A percentile compares a stretch with the other conserved stretches of the same genome.
Conservation (phyloP, 2,113 vertebrate genomes). For the Promerops cafer region DNA sequence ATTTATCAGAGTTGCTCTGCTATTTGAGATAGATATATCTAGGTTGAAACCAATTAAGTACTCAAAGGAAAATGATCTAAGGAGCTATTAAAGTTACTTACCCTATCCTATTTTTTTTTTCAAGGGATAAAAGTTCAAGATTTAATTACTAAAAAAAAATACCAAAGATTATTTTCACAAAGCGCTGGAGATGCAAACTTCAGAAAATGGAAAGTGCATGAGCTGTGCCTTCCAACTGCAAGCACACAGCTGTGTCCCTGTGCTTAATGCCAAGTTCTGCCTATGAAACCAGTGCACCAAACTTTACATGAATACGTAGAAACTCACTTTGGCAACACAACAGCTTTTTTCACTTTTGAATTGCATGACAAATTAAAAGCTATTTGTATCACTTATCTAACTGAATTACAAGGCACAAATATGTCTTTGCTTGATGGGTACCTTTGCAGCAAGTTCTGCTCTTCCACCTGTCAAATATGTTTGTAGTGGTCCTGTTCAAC, state of each 20-base stretch:
- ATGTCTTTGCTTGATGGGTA: neutral
- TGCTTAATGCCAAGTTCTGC: neutral
- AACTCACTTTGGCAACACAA: neutral
- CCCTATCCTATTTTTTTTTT: neutral
- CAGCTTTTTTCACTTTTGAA: neutral
- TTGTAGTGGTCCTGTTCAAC: neutral
- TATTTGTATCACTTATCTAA: neutral
- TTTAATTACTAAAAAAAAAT: neutral
- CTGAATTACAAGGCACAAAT: neutral
- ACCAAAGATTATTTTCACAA: neutral
- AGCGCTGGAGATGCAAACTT: neutral
- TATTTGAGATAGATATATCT: neutral
- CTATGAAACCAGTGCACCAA: neutral
- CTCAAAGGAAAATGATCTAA: neutral
- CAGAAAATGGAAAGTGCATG: neutral
- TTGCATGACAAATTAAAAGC: neutral
- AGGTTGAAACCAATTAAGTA: neutral
- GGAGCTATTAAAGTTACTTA: neutral
- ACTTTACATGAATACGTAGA: neutral
- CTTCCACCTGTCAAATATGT: neutral
- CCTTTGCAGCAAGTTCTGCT: neutral
- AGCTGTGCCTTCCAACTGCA: neutral
- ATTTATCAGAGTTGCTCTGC: constrained; percentile 3
- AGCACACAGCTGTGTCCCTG: neutral
- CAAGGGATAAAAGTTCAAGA: neutral